phyloP scores from a whole-genome alignment of 2,797 vertebrate species.

The Acrocephalus scirpaceus region DNA sequence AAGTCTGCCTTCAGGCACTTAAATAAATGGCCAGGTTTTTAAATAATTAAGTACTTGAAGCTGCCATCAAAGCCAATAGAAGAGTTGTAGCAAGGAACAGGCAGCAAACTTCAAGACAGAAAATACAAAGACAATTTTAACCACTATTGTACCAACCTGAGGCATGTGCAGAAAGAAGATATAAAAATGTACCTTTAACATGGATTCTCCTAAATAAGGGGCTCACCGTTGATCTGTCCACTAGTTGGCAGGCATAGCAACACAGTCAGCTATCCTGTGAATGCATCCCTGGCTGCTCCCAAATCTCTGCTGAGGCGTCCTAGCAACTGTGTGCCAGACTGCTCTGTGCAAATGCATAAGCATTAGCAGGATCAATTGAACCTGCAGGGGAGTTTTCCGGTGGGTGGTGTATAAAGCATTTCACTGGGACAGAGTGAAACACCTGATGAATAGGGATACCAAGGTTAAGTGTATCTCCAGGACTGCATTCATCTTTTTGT shows the following conservation, averaged over 20 bases:
- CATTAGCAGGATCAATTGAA: background rate
- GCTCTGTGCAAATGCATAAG: background rate
- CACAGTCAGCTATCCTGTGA: background rate
- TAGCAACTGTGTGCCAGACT: constrained; percentile 12
- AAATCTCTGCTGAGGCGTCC: background rate
- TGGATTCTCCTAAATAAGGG: background rate
- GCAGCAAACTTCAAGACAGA: background rate
- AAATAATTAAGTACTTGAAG: background rate
- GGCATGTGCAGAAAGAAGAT: background rate
- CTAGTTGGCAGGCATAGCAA: constrained; percentile 46
- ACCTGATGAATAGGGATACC: background rate
- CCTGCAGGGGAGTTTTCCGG: background rate
- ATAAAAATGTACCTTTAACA: background rate
- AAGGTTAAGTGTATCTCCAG: background rate
- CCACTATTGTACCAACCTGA: background rate
- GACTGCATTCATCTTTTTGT: background rate
- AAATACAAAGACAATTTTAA: background rate
- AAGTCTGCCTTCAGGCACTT: background rate
- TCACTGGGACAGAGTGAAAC: background rate
- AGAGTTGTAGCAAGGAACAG: background rate
- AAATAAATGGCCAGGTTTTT: background rate
- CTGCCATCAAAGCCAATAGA: background rate
- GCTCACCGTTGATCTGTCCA: background rate
- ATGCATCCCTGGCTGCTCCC: background rate
- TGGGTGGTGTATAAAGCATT: background rate